Conservation (phyloP, 2,888 invertebrate genomes). For the Platypus cylindrus region DNA sequence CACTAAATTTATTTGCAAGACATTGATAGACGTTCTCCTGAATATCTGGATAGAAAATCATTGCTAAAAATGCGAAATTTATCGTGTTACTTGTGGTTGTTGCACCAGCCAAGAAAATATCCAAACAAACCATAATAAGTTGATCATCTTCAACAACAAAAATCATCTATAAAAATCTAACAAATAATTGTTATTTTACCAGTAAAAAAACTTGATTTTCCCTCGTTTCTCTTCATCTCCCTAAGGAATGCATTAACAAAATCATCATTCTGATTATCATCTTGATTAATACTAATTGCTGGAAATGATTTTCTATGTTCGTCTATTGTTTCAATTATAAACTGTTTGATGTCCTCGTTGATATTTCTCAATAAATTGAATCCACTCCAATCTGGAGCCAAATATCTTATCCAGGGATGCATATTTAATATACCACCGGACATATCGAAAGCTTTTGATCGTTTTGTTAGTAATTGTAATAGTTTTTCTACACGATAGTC, state of each 20-base stretch:
- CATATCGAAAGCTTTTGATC: slow-evolving; percentile 41
- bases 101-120: slow-evolving; percentile 55
- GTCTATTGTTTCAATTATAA: slow-evolving; percentile 44
- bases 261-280: slow-evolving; percentile 38
- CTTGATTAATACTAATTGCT: too few species aligned
- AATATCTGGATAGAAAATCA: slow-evolving; percentile 44
- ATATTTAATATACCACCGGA: slow-evolving; percentile 38
- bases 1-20: slow-evolving; percentile 36
- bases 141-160: slow-evolving; percentile 48
- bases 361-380: slow-evolving; percentile 43
- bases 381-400: slow-evolving; percentile 48
- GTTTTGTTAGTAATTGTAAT: slow-evolving; percentile 36
- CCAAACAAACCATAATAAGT: slow-evolving; percentile 49
- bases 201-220: slow-evolving; percentile 30
- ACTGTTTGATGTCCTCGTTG: slow-evolving; percentile 41
- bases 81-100: slow-evolving; percentile 51
- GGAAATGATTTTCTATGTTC: slow-evolving; percentile 41
- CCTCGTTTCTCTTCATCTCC: slow-evolving; percentile 40
- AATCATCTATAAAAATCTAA: not conserved
- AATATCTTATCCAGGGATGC: slow-evolving; percentile 48
- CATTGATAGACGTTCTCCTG: slow-evolving; percentile 44
- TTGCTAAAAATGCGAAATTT: slow-evolving; percentile 46
- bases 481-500: slow-evolving; percentile 36
- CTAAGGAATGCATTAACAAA: slow-evolving; percentile 51
- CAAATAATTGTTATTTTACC: slow-evolving; percentile 25